Evolutionary conservation across 2,888 invertebrate genomes (phyloP).

Genomic region (Hermaeophaga mercurialis): DNA sequence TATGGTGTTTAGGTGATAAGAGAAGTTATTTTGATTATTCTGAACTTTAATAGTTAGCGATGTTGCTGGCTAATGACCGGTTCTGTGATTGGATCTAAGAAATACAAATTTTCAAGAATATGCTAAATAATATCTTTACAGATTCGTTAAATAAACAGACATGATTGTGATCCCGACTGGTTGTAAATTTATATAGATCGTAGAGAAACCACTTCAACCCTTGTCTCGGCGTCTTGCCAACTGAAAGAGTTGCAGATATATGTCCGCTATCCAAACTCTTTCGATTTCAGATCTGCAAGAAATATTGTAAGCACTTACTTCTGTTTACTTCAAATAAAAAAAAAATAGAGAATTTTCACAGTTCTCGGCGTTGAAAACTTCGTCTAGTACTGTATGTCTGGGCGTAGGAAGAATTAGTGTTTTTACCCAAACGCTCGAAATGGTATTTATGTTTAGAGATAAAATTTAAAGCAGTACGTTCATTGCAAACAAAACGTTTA

Average conservation of each 20-base stretch:
- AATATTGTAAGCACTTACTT: conserved; percentile 11
- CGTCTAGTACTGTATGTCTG: not conserved
- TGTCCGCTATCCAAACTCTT: conserved; percentile 1
- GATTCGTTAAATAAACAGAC: too few relatives aligned
- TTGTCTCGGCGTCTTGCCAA: conserved; percentile 16
- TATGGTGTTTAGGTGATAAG: too few relatives aligned
- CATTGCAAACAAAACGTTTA: too few relatives aligned
- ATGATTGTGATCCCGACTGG: too few relatives aligned
- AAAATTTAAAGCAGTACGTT: not conserved
- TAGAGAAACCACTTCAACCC: conserved; percentile 14
- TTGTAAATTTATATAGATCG: conserved; percentile 7
- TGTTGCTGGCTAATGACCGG: too few relatives aligned
- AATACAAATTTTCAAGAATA: too few relatives aligned
- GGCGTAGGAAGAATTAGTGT: not conserved
- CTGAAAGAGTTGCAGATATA: conserved; percentile 5
- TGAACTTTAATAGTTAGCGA: too few relatives aligned
- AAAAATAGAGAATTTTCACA: conserved; percentile 1
- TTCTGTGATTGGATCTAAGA: too few relatives aligned
- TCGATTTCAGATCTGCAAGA: conserved; percentile 9
- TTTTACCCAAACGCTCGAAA: not conserved
- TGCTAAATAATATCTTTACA: too few relatives aligned
- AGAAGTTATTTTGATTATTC: too few relatives aligned
- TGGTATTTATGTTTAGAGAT: not conserved
- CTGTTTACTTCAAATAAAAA: not conserved
- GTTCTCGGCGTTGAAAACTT: not conserved